Evolutionary conservation across 2,797 vertebrate species (phyloP), one percentile per base, ranked within the genome.

Genomic region (Malurus splendens): DNA sequence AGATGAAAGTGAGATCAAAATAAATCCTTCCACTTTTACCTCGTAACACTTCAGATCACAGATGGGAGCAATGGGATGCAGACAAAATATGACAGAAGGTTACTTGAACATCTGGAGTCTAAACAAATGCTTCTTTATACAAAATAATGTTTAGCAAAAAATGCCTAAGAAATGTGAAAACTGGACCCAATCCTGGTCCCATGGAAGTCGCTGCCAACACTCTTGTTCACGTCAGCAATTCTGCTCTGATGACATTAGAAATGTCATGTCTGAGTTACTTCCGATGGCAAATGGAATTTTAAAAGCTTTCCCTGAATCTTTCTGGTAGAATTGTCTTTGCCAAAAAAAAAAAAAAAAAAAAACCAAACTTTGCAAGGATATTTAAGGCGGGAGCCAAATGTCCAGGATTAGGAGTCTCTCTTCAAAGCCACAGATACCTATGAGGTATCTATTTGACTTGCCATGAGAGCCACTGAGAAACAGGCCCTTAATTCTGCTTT

Each of bases 41-140:
- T 90, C 50, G 12, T 77, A 89, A 66, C 59, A 75, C 75, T 89
- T 85, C 82, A 90, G 66, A 93, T 90, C 62, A 66, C 70, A 87
- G 90, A 92, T 78, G 85, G 84, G 76, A 94, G 52, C 76, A 52
- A 73, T 86, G 79, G 32, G 94, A 81, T 90, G 50, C 70, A 93
- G 94, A 90, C 93, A 89, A 85, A 95, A 89, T 90, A 80, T 64
- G 73, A 86, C 84, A 65, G 84, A 73, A 90, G 89, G 89, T 93
- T 92, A 54, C 66, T 83, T 50, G 90, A 87, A 95, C 93, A 94
- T 93, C 95, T 94, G 94, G 93, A 90, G 59, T 44, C 82, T 42
- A 87, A 95, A 95, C 93, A 94, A 95, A 92, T 79, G 76, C 28
- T 87, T 83, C 94, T 89, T 92, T 95, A 87, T 94, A 16, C 79